Evolutionary conservation across 2,888 invertebrate genomes (phyloP).

Genomic region (Torymus aiolomorphi): DNA sequence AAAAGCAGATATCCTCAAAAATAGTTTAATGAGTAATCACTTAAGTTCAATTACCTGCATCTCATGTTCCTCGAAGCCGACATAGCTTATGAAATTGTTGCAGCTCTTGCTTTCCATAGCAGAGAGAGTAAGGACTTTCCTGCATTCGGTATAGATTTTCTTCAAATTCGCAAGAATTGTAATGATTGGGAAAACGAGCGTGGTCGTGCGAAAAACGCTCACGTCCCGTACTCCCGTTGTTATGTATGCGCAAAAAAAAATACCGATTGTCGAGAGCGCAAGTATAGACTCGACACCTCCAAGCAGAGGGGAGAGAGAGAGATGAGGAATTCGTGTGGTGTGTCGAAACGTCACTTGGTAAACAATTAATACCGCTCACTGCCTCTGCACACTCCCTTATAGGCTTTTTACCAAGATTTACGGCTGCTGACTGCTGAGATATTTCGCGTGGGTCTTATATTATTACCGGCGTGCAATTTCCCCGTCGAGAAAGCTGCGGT

Average conservation of each 20-base stretch:
- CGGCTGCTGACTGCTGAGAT: no score
- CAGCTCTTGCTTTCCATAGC: slow-evolving; percentile 72
- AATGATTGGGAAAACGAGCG: slow-evolving; percentile 29
- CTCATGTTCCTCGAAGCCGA: slow-evolving; percentile 75
- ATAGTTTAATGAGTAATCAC: slow-evolving; percentile 38
- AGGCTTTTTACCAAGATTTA: no score
- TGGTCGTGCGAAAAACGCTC: slow-evolving; percentile 22
- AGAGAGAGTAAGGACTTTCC: slow-evolving; percentile 54
- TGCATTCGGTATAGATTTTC: slow-evolving; percentile 59
- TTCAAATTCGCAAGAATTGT: slow-evolving; percentile 53
- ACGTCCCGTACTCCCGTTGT: background rate
- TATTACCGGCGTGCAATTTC: no score
- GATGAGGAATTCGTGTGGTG: slow-evolving; percentile 31
- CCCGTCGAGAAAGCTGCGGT: no score
- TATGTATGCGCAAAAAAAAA: slow-evolving; percentile 20
- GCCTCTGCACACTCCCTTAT: no score
- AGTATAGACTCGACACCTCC: background rate
- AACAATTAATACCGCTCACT: slow-evolving; percentile 44
- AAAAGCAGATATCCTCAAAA: slow-evolving; percentile 24
- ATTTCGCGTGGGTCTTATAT: no score
- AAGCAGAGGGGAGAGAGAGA: slow-evolving; percentile 25
- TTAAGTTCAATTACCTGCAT: slow-evolving; percentile 71
- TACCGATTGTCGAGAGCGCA: slow-evolving; percentile 20
- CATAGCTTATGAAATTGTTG: slow-evolving; percentile 76
- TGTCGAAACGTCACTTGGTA: slow-evolving; percentile 55